A percentile compares a stretch with the other conserved stretches of the same genome.
phyloP scores from a whole-genome alignment of 2,888 invertebrate species.

The Pseudococcus longispinus region DNA sequence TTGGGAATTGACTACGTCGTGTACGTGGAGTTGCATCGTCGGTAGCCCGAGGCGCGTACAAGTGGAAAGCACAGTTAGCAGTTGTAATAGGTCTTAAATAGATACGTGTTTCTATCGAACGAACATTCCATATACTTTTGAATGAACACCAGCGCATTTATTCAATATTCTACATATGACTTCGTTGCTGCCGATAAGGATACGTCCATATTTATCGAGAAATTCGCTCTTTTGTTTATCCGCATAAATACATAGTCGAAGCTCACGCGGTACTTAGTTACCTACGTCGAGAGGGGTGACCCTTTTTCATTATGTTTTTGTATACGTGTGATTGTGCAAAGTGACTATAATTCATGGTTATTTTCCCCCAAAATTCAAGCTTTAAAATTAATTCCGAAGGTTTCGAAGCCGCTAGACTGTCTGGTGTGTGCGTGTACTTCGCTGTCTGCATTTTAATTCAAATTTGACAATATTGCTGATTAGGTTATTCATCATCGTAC shows the following conservation, averaged over 20 bases:
- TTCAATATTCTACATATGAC: not conserved
- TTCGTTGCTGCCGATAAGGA: not conserved
- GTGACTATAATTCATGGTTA: slow-evolving; percentile 16
- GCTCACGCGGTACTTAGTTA: not conserved
- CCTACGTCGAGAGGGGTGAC: not conserved
- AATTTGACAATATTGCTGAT: slow-evolving; percentile 34
- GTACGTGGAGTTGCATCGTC: not conserved
- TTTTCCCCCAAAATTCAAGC: slow-evolving; percentile 20
- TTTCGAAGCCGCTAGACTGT: not conserved
- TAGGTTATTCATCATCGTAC: slow-evolving; percentile 21
- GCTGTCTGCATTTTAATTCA: slow-evolving; percentile 33
- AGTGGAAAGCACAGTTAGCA: not conserved
- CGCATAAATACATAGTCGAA: not conserved
- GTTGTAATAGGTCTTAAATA: not conserved
- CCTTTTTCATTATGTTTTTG: slow-evolving; percentile 19
- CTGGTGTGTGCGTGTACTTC: not conserved
- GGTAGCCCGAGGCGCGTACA: not conserved
- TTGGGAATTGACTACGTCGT: not conserved
- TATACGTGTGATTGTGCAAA: not conserved
- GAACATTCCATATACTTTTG: not conserved
- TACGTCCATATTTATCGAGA: not conserved
- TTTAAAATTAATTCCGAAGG: slow-evolving; percentile 24
- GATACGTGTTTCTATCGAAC: not conserved
- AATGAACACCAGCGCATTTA: not conserved
- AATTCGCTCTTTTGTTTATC: not conserved